Evolutionary conservation across 1,140 invertebrate genomes (phyloP).

Genomic region (Drosophila willistoni): DNA sequence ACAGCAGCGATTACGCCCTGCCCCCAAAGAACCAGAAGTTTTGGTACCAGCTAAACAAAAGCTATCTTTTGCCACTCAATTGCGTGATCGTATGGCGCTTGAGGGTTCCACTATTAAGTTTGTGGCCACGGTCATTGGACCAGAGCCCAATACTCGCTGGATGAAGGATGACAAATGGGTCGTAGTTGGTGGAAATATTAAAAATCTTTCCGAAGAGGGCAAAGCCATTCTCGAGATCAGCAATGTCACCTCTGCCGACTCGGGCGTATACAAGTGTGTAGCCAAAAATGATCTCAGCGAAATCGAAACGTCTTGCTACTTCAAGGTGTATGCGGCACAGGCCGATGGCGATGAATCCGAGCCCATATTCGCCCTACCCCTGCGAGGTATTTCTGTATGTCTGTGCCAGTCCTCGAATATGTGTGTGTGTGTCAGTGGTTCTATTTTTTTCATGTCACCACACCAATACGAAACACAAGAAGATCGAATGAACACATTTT

Average conservation of each 20-base stretch:
- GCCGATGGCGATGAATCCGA: conserved; percentile 80
- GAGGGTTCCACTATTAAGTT: conserved; percentile 91
- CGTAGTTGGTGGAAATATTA: conserved; percentile 61
- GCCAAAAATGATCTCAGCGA: conserved; percentile 78
- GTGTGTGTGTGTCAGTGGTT: conserved; percentile 42
- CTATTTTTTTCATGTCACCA: conserved; percentile 58
- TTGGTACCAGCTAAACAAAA: conserved; percentile 77
- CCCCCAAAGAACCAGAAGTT: conserved; percentile 55
- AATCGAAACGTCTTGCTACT: conserved; percentile 82
- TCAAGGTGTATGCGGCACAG: conserved; percentile 80
- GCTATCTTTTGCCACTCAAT: conserved; percentile 88
- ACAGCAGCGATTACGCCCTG: conserved; percentile 48
- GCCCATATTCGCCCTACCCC: conserved; percentile 80
- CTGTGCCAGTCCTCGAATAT: conserved; percentile 14
- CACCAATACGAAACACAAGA: conserved; percentile 36
- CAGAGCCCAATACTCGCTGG: conserved; percentile 92
- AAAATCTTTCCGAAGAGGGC: conserved; percentile 74
- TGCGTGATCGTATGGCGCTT: conserved; percentile 90
- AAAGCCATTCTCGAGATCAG: conserved; percentile 74
- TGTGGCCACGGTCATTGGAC: conserved; percentile 92
- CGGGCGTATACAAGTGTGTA: conserved; percentile 80
- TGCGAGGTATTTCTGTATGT: conserved; percentile 71
- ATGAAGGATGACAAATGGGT: conserved; percentile 89
- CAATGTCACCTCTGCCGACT: conserved; percentile 63
- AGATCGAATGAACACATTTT: conserved; percentile 14